These are phyloP conservation scores for Strongylocentrotus purpuratus DNA, from an alignment of 35 echinoderm and acorn worm genomes.

Conservation along the genomic window DNA sequence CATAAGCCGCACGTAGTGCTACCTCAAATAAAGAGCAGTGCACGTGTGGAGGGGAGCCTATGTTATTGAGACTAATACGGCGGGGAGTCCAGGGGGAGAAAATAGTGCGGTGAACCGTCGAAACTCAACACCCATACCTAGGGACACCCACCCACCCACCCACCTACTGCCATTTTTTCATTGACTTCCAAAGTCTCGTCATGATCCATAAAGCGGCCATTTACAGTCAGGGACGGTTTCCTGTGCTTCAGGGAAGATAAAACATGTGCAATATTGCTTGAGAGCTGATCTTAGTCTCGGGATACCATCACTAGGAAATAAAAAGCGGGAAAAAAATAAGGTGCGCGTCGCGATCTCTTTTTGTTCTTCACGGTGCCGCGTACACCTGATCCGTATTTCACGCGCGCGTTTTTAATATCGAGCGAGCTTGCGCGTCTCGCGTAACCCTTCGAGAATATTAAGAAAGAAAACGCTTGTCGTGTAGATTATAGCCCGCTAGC, in stretches of 20 bases:
- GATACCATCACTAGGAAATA: neutral
- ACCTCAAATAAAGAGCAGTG: slow-evolving; percentile 26
- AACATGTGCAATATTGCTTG: slow-evolving; percentile 45
- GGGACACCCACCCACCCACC: slow-evolving; percentile 11
- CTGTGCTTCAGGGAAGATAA: neutral
- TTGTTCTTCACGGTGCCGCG: neutral
- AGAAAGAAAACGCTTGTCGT: slow-evolving; percentile 32
- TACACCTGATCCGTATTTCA: neutral
- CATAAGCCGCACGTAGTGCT: slow-evolving; percentile 24
- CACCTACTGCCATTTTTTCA: slow-evolving; percentile 16
- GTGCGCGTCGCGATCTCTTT: neutral
- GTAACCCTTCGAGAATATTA: slow-evolving; percentile 34
- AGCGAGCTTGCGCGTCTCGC: slow-evolving; percentile 27
- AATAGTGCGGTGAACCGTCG: slow-evolving; percentile 45
- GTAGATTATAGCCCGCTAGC: slow-evolving; percentile 1
- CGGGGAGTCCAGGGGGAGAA: slow-evolving; percentile 27
- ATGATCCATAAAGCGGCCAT: slow-evolving; percentile 52
- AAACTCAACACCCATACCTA: slow-evolving; percentile 23
- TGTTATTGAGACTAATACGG: slow-evolving; percentile 51
- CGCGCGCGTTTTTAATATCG: slow-evolving; percentile 43
- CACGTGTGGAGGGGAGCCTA: slow-evolving; percentile 7
- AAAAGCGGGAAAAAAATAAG: slow-evolving; percentile 30
- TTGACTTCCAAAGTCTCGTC: slow-evolving; percentile 42
- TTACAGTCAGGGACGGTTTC: slow-evolving; percentile 34
- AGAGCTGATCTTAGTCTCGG: neutral